Base-by-base conservation (phyloP, 2,888 invertebrate genomes). In the Agrotis ipsilon region DNA sequence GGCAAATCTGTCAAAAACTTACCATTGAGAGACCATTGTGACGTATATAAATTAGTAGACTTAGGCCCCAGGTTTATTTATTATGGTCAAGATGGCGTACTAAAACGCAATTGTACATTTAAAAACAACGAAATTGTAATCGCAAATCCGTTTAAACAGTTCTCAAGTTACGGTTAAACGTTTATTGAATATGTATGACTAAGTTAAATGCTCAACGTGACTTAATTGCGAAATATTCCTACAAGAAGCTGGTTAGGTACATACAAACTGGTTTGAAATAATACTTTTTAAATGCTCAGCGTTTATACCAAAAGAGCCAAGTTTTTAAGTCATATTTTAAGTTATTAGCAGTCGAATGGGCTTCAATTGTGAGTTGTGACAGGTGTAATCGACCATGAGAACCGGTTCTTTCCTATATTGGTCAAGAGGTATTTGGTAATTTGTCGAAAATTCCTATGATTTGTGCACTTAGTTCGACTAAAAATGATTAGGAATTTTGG, bases 181-280 rank as follows among this genome's bases (percentile, higher is more conserved):
- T 77, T 80, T 73, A 77, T 81, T 81, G 80, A 80, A 81, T 84
- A 84, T 80, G 73, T 82, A 85, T 80, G 81, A 71, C 78, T 78
- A 68, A 78, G 57, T 82, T 79, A 70, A 83, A 77, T 82, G 75
- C 72, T 68, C 78, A 78, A 75, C 78, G 83, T 84, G 84, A 80
- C 72, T 83, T 79, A 77, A 82, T 85, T 83, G 77, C 79, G 78
- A 85, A 85, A 85, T 83, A 80, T 80, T 67, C 68, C 68, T 59
- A 72, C 72, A 58, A 80, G 78, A 74, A 81, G 79, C 78, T 77
- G 69, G 74, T 82, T 77, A n/a, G n/a, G n/a, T n/a, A 65, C 71
- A 65, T 64, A 45, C 54, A 72, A 72, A 75, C 82, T 72, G 66
- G 82, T 84, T 80, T 78, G 51, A 24, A 76, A 72, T 84, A 83